Evolutionary conservation across 2,113 vertebrate genomes (phyloP).

Genomic region (Glareola pratincola): DNA sequence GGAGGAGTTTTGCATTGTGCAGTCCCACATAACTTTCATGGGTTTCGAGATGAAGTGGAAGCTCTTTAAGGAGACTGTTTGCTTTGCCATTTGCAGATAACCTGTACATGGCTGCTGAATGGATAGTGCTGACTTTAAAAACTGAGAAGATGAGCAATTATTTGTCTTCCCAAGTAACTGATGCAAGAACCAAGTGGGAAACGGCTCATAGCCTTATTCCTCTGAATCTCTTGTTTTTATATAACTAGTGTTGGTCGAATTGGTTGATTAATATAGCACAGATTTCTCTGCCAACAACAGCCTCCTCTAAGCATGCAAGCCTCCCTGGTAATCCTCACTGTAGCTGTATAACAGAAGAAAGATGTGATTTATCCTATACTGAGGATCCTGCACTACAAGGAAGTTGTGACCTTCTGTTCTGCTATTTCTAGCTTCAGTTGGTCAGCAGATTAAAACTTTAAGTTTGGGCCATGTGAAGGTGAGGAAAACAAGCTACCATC

Average conservation of each 20-base stretch:
- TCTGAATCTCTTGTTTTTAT: not conserved
- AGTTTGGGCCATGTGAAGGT: not conserved
- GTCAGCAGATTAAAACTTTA: constrained; percentile 21
- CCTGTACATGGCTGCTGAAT: not conserved
- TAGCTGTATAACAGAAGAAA: not conserved
- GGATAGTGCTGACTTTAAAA: not conserved
- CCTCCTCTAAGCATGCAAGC: not conserved
- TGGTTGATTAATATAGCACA: not conserved
- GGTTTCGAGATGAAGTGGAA: not conserved
- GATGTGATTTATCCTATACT: not conserved
- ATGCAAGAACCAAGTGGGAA: not conserved
- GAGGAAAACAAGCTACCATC: not conserved
- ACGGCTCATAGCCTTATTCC: not conserved
- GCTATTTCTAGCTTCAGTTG: not conserved
- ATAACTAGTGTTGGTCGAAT: not conserved
- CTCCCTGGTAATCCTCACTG: not conserved
- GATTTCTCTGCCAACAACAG: not conserved
- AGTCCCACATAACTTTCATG: not conserved
- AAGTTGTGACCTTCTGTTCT: not conserved
- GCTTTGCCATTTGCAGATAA: not conserved
- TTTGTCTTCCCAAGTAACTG: not conserved
- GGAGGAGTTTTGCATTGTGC: not conserved
- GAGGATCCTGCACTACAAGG: not conserved
- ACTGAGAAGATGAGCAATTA: not conserved
- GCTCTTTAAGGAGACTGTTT: not conserved